These are phyloP conservation scores for Manis javanica DNA, from an alignment of 2,797 vertebrate genomes.

Conservation along the genomic window DNA sequence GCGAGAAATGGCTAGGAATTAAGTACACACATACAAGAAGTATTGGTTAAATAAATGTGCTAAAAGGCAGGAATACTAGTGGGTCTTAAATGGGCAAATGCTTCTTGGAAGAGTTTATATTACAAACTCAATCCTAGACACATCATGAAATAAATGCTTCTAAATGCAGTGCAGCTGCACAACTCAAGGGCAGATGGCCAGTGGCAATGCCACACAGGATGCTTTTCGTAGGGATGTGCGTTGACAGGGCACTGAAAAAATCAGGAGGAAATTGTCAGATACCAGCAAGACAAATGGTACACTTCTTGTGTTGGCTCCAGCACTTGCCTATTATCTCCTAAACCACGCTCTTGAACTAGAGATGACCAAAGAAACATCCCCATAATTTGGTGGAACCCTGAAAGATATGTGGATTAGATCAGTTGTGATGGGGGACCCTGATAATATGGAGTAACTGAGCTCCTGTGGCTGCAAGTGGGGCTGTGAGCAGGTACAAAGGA, in stretches of 20 bases:
- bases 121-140: constrained; percentile 31
- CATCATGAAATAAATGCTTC: constrained; percentile 25
- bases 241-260: neutral
- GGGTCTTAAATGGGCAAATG: constrained; percentile 25
- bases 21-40: constrained; percentile 40
- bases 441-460: neutral
- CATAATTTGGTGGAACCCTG: neutral
- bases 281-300: neutral
- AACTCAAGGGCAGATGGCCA: neutral
- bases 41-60: constrained; percentile 5
- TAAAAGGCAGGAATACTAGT: neutral
- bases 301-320: neutral
- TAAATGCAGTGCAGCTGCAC: constrained; percentile 7
- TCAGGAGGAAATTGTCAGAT: neutral
- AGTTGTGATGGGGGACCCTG: neutral
- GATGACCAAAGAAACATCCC: neutral
- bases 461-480: neutral
- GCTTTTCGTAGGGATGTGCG: neutral
- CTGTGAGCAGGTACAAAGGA: neutral
- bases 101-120: constrained; percentile 1
- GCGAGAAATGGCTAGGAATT: constrained; percentile 70
- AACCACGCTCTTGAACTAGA: neutral
- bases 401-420: neutral
- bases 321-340: neutral
- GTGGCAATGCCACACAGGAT: neutral